Base-by-base conservation (phyloP, 2,888 invertebrate genomes). In the Athetis lepigone region DNA sequence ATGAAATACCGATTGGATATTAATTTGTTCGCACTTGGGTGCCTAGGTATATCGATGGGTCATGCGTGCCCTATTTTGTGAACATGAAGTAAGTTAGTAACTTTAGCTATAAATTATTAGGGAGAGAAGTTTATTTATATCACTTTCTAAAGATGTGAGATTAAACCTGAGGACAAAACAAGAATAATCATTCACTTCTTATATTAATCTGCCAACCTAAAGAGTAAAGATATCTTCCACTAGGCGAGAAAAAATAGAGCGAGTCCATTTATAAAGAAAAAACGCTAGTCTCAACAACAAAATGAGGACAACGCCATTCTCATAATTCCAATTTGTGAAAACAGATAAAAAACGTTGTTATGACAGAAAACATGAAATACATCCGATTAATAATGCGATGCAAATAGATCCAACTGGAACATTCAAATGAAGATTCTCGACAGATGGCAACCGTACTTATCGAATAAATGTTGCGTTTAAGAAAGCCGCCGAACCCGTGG, bases 401-500 rank as follows among this genome's bases (percentile, higher is more conserved):
- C 16, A 60, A 73, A 73, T 73, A 70, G 68, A 73, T 56, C 46
- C 57, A 50, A 71, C 27, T 59, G 68, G 49, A 52, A 59, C 45
- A 51, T 45, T 51, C 16, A 33, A 23, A 52, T 52, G 27, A 70
- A 63, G 63, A 69, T 56, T 49, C 42, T 25, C 45, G 55, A 36
- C 58, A 61, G 43, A 75, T 69, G 58, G 52, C 23, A 72, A 59
- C 37, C 19, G 66, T 58, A 64, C 55, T 45, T 46, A 33, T 36
- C 55, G 33, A 52, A 72, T 61, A 67, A 75, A 77, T 51, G 47
- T 55, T 67, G 61, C 68, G 63, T 77, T 75, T 70, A 79, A 79
- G 80, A 79, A 78, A 82, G 76, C 74, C 64, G 68, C 67, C 59
- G 42, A 55, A 37, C 11, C 27, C 67, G 83, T 83, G 73, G 84